phyloP scores from a whole-genome alignment of 2,888 invertebrate genomes.

The Drosophila antonietae region DNA sequence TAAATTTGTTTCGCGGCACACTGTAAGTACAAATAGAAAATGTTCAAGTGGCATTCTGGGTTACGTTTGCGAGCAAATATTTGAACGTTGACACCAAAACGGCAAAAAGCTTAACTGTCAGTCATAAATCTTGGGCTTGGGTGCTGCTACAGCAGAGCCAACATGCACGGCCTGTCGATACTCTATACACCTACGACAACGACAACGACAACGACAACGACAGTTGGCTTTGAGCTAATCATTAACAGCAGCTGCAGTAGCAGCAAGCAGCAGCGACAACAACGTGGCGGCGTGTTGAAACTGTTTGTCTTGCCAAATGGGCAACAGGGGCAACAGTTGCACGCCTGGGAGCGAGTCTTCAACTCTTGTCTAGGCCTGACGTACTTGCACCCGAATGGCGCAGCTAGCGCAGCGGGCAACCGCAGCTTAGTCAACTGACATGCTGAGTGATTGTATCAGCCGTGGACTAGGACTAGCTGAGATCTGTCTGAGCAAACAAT shows the following conservation, averaged over 20 bases:
- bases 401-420: conserved; percentile 30
- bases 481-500: conserved; percentile 11
- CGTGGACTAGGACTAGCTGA: conserved; percentile 9
- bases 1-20: conserved; percentile 92
- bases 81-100: conserved; percentile 50
- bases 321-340: conserved; percentile 57
- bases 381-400: conserved; percentile 12
- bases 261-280: conserved; percentile 42
- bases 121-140: conserved; percentile 67
- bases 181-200: conserved; percentile 56
- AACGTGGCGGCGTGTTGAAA: conserved; percentile 41
- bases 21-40: conserved; percentile 88
- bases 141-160: conserved; percentile 19
- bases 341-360: conserved; percentile 53
- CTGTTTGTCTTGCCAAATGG: conserved; percentile 52
- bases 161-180: conserved; percentile 48
- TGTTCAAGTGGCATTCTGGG: conserved; percentile 47
- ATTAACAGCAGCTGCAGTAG: conserved; percentile 47
- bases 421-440: conserved; percentile 2
- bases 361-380: conserved; percentile 23
- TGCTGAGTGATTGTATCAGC: conserved; percentile 39
- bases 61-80: conserved; percentile 58
- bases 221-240: conserved; percentile 55
- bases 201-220: conserved; percentile 26
- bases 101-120: conserved; percentile 41